Evolutionary conservation across 2,113 vertebrate genomes (phyloP).

Genomic region (Illadopsis cleaveri): DNA sequence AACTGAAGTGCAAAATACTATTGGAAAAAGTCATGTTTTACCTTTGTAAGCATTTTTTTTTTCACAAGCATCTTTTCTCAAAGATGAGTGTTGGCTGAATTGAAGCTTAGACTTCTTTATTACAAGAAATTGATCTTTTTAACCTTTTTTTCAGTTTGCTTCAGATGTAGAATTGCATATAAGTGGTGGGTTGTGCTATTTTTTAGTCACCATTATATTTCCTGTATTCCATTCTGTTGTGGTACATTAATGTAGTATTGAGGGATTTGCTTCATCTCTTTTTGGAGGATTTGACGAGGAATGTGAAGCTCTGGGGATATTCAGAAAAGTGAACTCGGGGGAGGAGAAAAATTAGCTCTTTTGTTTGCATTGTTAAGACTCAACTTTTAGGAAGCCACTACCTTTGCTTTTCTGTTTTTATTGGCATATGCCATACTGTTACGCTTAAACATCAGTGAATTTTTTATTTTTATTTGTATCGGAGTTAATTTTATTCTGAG

Average conservation of each 20-base stretch:
- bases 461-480: not conserved
- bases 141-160: not conserved
- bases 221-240: not conserved
- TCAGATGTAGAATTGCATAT: not conserved
- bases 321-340: accelerated
- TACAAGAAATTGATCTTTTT: not conserved
- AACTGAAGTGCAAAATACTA: not conserved
- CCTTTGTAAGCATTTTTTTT: not conserved
- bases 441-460: not conserved
- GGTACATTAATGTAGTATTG: not conserved
- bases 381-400: not conserved
- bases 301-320: not conserved
- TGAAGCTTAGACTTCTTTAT: not conserved
- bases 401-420: not conserved
- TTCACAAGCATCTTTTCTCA: not conserved
- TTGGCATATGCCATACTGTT: not conserved
- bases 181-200: not conserved
- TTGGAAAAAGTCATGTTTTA: not conserved
- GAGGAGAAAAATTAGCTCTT: not conserved
- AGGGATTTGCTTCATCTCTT: not conserved
- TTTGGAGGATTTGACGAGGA: not conserved
- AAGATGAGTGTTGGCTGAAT: not conserved
- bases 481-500: not conserved
- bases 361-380: not conserved
- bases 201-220: not conserved